These are phyloP conservation scores for Ianthella basta DNA, from an alignment of 37 sponge, comb jelly and placozoan genomes.

Conservation along the genomic window DNA sequence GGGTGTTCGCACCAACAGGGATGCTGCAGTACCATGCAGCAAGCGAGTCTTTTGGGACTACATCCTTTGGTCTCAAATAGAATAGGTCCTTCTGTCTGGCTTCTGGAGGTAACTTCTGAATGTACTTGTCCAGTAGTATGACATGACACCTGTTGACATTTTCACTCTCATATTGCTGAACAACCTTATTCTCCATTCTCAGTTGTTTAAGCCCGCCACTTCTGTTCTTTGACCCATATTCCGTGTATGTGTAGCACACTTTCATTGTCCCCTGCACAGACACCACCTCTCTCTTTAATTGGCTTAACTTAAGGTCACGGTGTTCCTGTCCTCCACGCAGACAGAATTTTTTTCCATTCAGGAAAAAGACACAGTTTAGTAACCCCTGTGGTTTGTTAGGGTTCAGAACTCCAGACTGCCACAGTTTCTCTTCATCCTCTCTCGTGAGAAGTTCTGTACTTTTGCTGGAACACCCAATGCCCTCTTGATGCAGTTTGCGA, in stretches of 20 bases:
- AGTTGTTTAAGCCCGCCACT: conserved; percentile 36
- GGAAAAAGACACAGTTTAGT: conserved; percentile 20
- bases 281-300: neutral
- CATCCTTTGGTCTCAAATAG: too few species aligned
- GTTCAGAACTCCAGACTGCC: conserved; percentile 25
- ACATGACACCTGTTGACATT: conserved; percentile 12
- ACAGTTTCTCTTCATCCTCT: conserved; percentile 45
- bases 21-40: too few species aligned
- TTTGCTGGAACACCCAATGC: conserved; percentile 11
- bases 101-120: too few species aligned
- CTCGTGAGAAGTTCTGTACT: conserved; percentile 10
- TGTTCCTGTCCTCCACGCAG: conserved; percentile 34
- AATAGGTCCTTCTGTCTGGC: too few species aligned
- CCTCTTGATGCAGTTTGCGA: conserved; percentile 21
- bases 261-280: neutral
- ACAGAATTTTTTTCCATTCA: conserved; percentile 35
- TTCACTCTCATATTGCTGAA: neutral
- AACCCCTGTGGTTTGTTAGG: neutral
- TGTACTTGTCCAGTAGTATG: neutral
- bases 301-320: conserved; percentile 8
- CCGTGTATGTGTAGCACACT: too few species aligned
- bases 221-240: conserved; percentile 33
- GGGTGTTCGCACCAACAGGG: neutral
- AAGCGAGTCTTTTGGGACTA: too few species aligned
- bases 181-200: conserved; percentile 35